A percentile compares a stretch with the other conserved stretches of the same genome.
These are phyloP conservation scores for Paradoxurus hermaphroditus DNA, from an alignment of 2,113 vertebrate genomes.

Conservation along the genomic window DNA sequence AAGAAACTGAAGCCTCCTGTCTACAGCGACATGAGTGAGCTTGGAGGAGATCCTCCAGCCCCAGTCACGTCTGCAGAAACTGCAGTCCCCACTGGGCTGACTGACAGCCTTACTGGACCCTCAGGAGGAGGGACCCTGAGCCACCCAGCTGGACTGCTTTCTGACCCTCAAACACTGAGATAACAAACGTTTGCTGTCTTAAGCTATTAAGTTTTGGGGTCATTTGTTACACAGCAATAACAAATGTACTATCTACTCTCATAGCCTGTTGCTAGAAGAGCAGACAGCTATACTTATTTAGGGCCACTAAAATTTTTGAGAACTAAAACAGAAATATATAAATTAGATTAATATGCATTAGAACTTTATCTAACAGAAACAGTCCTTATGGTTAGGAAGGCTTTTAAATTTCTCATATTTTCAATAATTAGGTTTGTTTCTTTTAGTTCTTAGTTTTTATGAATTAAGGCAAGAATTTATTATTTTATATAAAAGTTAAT, in stretches of 20 bases:
- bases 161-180: background rate
- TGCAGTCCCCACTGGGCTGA: background rate
- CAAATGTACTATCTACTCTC: background rate
- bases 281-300: background rate
- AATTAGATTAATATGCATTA: background rate
- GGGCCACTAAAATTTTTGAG: background rate
- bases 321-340: background rate
- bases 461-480: background rate
- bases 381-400: background rate
- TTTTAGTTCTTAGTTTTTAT: slow-evolving; percentile 17
- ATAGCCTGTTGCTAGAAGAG: background rate
- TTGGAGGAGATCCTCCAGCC: background rate
- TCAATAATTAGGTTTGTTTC: background rate
- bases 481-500: slow-evolving; percentile 5
- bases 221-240: background rate
- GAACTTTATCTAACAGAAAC: background rate
- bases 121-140: background rate
- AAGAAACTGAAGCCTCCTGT: background rate
- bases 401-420: background rate
- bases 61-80: background rate
- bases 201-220: background rate
- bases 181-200: background rate
- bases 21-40: background rate
- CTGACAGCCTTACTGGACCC: background rate
- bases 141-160: background rate